phyloP scores from a whole-genome alignment of 2,888 invertebrate genomes.

The Gerosis bhagava region DNA sequence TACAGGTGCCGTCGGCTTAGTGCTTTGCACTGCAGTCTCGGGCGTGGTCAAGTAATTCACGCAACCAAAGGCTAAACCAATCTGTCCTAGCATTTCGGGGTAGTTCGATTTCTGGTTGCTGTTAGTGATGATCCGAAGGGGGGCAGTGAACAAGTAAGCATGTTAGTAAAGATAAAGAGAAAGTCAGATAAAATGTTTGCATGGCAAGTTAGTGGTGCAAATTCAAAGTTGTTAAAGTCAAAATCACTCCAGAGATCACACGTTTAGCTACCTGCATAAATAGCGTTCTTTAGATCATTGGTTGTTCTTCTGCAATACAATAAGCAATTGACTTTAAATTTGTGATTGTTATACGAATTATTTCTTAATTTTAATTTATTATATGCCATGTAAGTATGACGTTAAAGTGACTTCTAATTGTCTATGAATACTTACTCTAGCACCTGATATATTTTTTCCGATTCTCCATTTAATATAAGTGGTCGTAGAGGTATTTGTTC shows the following conservation, averaged over 20 bases:
- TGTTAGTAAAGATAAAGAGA: constrained; percentile 40
- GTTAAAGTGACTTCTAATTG: constrained; percentile 1
- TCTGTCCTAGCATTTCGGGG: constrained; percentile 79
- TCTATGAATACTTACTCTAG: constrained; percentile 84
- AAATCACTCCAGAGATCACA: constrained; percentile 56
- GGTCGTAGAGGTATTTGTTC: constrained; percentile 92
- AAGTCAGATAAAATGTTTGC: constrained; percentile 20
- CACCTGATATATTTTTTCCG: constrained; percentile 86
- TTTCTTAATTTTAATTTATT: constrained; percentile 14
- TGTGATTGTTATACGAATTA: constrained; percentile 8
- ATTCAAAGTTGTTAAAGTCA: constrained; percentile 34
- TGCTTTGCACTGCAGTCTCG: constrained; percentile 44
- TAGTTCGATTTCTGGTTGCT: constrained; percentile 79
- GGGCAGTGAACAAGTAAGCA: constrained; percentile 35
- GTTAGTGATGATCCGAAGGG: constrained; percentile 38
- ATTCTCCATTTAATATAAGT: constrained; percentile 86
- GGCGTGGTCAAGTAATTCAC: constrained; percentile 74
- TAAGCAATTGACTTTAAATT: constrained; percentile 47
- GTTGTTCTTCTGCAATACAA: constrained; percentile 77
- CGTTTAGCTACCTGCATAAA: constrained; percentile 72
- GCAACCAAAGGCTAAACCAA: constrained; percentile 78
- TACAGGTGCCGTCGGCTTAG: constrained; percentile 45
- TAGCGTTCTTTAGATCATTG: constrained; percentile 79
- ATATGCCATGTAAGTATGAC: constrained; percentile 8
- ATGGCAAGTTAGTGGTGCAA: constrained; percentile 22